Base-by-base conservation (phyloP, 2,797 vertebrate species). In the Poecile montanus region DNA sequence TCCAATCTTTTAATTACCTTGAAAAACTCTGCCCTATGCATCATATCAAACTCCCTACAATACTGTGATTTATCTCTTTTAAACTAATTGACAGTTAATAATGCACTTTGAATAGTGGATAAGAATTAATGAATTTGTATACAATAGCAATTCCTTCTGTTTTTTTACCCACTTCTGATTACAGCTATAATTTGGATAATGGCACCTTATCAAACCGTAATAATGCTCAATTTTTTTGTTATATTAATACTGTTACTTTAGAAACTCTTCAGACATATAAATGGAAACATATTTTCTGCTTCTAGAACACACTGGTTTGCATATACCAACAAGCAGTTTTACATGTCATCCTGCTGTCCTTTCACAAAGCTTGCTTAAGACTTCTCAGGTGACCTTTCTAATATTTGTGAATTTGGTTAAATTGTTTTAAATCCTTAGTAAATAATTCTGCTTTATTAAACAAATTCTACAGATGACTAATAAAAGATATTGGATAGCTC, bases 51-150 rank as follows among this genome's bases (percentile, higher is more conserved):
- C 32, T 60, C 47, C 62, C 73, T 66, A 60, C 40, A 48, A 60
- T 23, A 51, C 26, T 45, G 66, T 50, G 21, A 63, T 80, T 89
- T 80, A 70, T 57, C 40, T 81, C 73, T 78, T 67, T 60, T 36
- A 58, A 91, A 76, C 30, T 82, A 90, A 91, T 16, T 71, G 76
- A 79, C 60, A 93, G 85, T 57, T 92, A 83, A 75, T 62, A 96
- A 47, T 3, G 16, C 15, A 53, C 29, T 79, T 18, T 23, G 44
- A 91, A 88, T 30, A 91, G 40, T 1, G 2, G 68, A 42, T 68
- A 73, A 78, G 27, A 90, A 94, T 54, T 77, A 92, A 75, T 34
- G 56, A 73, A 74, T 76, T 74, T 73, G 20, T 81, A 66, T 2
- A 88, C 47, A 90, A 51, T 13, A 18, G 36, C 11, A 78, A 26